Evolutionary conservation across 1,140 invertebrate species (phyloP).

Genomic region (Portunus trituberculatus): DNA sequence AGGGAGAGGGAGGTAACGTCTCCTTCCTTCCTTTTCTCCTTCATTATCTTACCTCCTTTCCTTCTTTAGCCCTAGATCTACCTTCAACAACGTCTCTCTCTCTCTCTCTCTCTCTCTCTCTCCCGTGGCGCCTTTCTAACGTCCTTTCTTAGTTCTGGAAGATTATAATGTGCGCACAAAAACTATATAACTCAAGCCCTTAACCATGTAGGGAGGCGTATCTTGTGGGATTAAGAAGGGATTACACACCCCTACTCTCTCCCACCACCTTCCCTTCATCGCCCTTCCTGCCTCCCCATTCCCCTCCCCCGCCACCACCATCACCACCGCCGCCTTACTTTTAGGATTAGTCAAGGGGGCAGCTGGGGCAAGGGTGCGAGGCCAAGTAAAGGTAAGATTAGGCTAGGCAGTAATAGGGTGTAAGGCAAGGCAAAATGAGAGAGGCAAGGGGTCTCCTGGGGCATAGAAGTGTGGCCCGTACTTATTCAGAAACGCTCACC

Average conservation of each 20-base stretch:
- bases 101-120: conserved; percentile 18
- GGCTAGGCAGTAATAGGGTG: background rate
- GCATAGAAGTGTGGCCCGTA: too few relatives aligned
- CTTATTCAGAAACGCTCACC: too few relatives aligned
- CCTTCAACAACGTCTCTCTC: background rate
- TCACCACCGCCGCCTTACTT: background rate
- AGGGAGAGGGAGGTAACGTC: background rate
- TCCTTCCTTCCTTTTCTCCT: conserved; percentile 3
- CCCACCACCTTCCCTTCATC: background rate
- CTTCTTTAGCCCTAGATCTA: background rate
- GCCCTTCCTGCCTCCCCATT: too few relatives aligned
- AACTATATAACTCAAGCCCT: background rate
- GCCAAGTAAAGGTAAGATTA: background rate
- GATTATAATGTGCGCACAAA: background rate
- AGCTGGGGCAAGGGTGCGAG: background rate
- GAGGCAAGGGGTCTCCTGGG: too few relatives aligned
- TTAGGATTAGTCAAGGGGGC: background rate
- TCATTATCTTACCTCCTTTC: conserved; percentile 12
- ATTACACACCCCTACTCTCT: background rate
- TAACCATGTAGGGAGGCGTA: background rate
- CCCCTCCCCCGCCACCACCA: background rate
- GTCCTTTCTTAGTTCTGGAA: background rate
- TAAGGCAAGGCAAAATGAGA: background rate
- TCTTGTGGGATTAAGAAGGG: background rate
- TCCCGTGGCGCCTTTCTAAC: background rate